A percentile compares a stretch with the other conserved stretches of the same genome.
These are phyloP conservation scores for Tragopan temminckii DNA, from an alignment of 2,797 vertebrate genomes.

Conservation along the genomic window DNA sequence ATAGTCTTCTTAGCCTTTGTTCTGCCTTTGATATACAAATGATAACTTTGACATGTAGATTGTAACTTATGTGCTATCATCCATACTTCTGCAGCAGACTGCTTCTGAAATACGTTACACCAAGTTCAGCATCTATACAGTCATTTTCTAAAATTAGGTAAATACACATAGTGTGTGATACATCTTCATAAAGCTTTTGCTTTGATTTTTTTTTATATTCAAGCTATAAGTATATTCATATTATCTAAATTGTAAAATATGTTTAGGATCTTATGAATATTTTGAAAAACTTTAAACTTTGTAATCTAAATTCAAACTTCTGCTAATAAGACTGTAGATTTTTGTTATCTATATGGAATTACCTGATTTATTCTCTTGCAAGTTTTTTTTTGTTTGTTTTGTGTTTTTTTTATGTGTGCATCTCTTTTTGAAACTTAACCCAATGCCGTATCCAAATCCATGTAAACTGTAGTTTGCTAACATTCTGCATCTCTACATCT, in stretches of 20 bases:
- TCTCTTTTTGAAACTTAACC: not conserved
- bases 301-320: not conserved
- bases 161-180: not conserved
- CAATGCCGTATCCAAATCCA: not conserved
- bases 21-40: not conserved
- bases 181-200: not conserved
- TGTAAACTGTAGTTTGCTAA: not conserved
- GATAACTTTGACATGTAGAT: not conserved
- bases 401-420: no score
- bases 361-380: not conserved
- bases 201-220: not conserved
- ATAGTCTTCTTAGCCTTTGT: not conserved
- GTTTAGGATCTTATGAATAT: not conserved
- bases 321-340: not conserved
- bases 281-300: not conserved
- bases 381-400: no score
- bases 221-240: not conserved
- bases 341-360: not conserved
- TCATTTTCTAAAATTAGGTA: not conserved
- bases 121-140: not conserved
- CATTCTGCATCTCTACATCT: not conserved
- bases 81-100: not conserved
- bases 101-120: not conserved
- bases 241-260: not conserved
- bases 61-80: not conserved